Base-by-base conservation (phyloP, 2,113 vertebrate species). In the Naja naja region DNA sequence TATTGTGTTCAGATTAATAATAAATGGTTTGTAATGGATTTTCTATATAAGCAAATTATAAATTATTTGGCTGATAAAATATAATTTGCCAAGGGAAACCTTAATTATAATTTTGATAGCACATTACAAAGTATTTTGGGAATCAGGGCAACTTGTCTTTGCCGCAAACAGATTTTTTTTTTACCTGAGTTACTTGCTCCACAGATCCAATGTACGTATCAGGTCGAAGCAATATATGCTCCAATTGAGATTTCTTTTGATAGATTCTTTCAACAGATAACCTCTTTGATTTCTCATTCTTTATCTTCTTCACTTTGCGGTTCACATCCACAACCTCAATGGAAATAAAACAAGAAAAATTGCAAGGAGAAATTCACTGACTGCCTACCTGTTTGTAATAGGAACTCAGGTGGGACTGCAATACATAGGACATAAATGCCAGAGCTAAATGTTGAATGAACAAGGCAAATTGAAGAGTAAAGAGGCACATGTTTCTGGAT, bases 161-260 rank as follows among this genome's bases (percentile, higher is more conserved):
- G 9, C 18, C 2, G 20, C 30, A 53, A 27, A 27, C n/a, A 85
- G 52, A 53, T 25, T 89, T 54, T 23, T 89, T 54, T 22, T 87
- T 96, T 95, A 99, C 99, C 97, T 99, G 99, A 0, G 98, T 99
- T 94, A 99, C 98, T 11, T 98, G 97, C 96, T 99, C 99, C 94
- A 99, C 99, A 4, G 99, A 99, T 87, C 99, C 99, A 56, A 99
- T 98, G 97, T 99, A 99, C 91, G 99, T 98, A 97, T 99, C 99
- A 0, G 99, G 99, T 89, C 99, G 98, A 95, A 99, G 99, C 98
- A 99, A 97, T 95, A 99, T 99, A 95, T 99, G 99, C 98, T 99
- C 99, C 97, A 99, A 94, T 94, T 99, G 99, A 0, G 99, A 99
- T 97, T 99, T 99, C 97, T 99, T 99, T 96, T 99, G 99, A 95